Percentiles rank a stretch among this genome's conserved stretches.
Conservation (phyloP, 2,113 vertebrate genomes). For the Dasyurus viverrinus region DNA sequence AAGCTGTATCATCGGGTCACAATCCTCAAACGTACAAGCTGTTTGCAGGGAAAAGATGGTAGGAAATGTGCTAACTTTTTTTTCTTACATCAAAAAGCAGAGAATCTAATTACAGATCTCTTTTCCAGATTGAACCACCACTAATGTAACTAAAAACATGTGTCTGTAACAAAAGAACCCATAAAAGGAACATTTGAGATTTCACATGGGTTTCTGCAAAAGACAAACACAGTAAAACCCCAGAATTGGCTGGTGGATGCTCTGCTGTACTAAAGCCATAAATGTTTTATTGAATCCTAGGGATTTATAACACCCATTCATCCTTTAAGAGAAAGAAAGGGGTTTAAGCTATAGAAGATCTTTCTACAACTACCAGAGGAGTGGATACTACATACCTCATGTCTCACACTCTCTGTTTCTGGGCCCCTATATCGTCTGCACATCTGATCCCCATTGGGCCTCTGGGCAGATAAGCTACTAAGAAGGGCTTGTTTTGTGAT, state of each 20-base stretch:
- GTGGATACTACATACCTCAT: conserved; percentile 68
- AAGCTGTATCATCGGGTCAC: conserved; percentile 20
- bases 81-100: conserved; percentile 67
- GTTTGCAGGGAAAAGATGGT: conserved; percentile 63
- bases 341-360: conserved; percentile 68
- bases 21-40: conserved; percentile 52
- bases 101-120: conserved; percentile 82
- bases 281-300: conserved; percentile 79
- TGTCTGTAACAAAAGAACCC: conserved; percentile 81
- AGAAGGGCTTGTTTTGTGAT: conserved; percentile 49
- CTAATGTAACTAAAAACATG: conserved; percentile 81
- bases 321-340: conserved; percentile 80
- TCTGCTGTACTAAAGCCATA: conserved; percentile 77
- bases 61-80: conserved; percentile 67
- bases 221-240: conserved; percentile 80
- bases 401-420: conserved; percentile 41
- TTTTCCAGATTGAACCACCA: conserved; percentile 82
- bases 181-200: conserved; percentile 81
- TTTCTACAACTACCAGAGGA: conserved; percentile 63
- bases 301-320: conserved; percentile 76
- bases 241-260: conserved; percentile 71
- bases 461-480: conserved; percentile 25
- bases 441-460: conserved; percentile 49
- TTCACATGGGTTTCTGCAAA: conserved; percentile 82
- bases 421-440: conserved; percentile 12